These are phyloP conservation scores for Temnothorax longispinosus DNA, from an alignment of 1,140 invertebrate genomes.

Conservation along the genomic window DNA sequence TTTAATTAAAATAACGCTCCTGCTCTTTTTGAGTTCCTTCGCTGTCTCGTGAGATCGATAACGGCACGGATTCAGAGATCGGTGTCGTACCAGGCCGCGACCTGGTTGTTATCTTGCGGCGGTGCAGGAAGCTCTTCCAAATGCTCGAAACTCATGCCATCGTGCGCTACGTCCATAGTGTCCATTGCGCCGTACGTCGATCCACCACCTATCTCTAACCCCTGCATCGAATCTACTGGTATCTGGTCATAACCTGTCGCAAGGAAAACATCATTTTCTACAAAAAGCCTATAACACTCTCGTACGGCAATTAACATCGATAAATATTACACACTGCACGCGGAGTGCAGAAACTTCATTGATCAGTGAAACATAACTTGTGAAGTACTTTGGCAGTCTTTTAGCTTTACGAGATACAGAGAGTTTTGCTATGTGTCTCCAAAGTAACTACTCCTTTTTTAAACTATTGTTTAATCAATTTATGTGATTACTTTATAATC, in stretches of 20 bases:
- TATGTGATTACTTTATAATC: background rate
- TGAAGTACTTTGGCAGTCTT: background rate
- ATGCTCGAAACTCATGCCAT: constrained; percentile 92
- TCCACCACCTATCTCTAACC: constrained; percentile 93
- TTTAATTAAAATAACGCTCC: constrained; percentile 18
- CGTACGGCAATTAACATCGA: constrained; percentile 7
- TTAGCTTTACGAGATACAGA: background rate
- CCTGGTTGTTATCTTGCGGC: constrained; percentile 95
- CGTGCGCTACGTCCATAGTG: constrained; percentile 93
- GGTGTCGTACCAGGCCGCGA: constrained; percentile 98
- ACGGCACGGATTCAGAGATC: constrained; percentile 90
- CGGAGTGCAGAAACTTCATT: constrained; percentile 30
- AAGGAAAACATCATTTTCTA: constrained; percentile 12
- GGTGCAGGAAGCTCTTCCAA: constrained; percentile 94
- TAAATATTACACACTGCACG: constrained; percentile 28
- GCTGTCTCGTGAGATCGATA: constrained; percentile 52
- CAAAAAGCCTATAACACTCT: background rate
- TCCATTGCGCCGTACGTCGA: constrained; percentile 93
- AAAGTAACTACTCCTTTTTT: background rate
- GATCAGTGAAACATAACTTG: constrained; percentile 22
- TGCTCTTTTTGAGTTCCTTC: constrained; percentile 38
- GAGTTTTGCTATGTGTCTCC: background rate
- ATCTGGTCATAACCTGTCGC: constrained; percentile 96
- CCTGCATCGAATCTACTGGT: constrained; percentile 98
- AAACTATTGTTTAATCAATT: background rate